Evolutionary conservation across 2,888 invertebrate genomes (phyloP).

Genomic region (Copidosoma aretas): DNA sequence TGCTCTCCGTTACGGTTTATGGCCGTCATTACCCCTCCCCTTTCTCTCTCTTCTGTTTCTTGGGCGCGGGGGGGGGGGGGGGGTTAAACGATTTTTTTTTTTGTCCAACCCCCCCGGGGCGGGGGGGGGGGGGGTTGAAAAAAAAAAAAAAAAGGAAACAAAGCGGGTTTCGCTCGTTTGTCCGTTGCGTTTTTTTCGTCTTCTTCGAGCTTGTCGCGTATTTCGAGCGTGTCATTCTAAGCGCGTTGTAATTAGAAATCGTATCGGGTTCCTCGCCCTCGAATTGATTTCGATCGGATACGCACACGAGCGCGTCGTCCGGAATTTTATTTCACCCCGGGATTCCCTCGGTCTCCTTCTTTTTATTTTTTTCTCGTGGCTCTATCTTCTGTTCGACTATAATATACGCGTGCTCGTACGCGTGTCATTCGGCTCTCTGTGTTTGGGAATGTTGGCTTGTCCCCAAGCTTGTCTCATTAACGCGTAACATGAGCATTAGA

Average conservation of each 20-base stretch:
- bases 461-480: slow-evolving; percentile 36
- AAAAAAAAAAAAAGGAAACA: slow-evolving; percentile 35
- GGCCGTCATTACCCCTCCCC: slow-evolving; percentile 59
- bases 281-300: slow-evolving; percentile 36
- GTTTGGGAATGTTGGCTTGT: slow-evolving; percentile 13
- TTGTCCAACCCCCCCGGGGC: background rate
- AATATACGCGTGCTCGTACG: background rate
- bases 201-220: background rate
- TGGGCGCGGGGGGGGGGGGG: slow-evolving; percentile 41
- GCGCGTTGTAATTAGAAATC: slow-evolving; percentile 40
- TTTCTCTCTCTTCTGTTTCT: background rate
- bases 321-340: slow-evolving; percentile 30
- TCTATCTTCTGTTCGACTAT: background rate
- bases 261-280: slow-evolving; percentile 29
- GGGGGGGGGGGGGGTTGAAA: slow-evolving; percentile 55
- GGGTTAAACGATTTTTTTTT: slow-evolving; percentile 60
- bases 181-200: slow-evolving; percentile 1
- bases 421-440: slow-evolving; percentile 1
- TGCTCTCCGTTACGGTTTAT: slow-evolving; percentile 58
- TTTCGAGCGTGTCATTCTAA: slow-evolving; percentile 22
- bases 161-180: slow-evolving; percentile 17
- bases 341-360: background rate
- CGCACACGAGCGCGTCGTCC: slow-evolving; percentile 1
- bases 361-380: background rate
- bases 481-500: slow-evolving; percentile 22